These are phyloP conservation scores for Ferrisia virgata DNA, from an alignment of 2,888 invertebrate species.

Conservation along the genomic window DNA sequence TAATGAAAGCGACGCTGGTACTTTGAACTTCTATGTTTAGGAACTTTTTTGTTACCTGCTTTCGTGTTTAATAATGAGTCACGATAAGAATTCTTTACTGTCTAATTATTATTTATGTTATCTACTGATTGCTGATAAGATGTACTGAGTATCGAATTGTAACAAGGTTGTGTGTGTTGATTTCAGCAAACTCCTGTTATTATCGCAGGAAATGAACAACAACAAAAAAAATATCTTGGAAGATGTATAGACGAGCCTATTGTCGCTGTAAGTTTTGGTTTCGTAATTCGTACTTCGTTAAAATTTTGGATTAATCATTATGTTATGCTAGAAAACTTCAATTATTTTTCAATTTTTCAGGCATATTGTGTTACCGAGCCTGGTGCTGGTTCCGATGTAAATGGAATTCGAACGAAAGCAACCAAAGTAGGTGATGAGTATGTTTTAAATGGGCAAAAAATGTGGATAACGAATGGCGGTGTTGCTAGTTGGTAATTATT, in stretches of 20 bases:
- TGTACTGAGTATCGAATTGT: neutral
- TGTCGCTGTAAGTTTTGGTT: constrained; percentile 80
- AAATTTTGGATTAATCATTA: too few species aligned
- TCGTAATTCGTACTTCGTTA: too few species aligned
- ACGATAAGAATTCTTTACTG: neutral
- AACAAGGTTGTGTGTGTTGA: constrained; percentile 47
- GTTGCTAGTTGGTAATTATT: constrained; percentile 80
- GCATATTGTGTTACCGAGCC: constrained; percentile 97
- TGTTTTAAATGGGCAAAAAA: constrained; percentile 91
- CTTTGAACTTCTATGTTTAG: neutral
- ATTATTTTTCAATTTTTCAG: constrained; percentile 55
- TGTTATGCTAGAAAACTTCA: too few species aligned
- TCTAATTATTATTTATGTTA: too few species aligned
- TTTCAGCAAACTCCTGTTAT: constrained; percentile 83
- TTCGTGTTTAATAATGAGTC: neutral
- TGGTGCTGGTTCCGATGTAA: constrained; percentile 93
- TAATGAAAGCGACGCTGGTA: neutral
- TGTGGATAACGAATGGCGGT: constrained; percentile 99
- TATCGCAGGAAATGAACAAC: constrained; percentile 77
- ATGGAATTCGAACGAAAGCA: constrained; percentile 83
- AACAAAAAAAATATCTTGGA: constrained; percentile 92
- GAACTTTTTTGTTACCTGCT: too few species aligned
- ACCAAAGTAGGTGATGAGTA: constrained; percentile 94
- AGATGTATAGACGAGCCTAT: constrained; percentile 85
- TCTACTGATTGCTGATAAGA: neutral